These are phyloP conservation scores for Vidua macroura DNA, from an alignment of 2,113 vertebrate species.

Conservation along the genomic window DNA sequence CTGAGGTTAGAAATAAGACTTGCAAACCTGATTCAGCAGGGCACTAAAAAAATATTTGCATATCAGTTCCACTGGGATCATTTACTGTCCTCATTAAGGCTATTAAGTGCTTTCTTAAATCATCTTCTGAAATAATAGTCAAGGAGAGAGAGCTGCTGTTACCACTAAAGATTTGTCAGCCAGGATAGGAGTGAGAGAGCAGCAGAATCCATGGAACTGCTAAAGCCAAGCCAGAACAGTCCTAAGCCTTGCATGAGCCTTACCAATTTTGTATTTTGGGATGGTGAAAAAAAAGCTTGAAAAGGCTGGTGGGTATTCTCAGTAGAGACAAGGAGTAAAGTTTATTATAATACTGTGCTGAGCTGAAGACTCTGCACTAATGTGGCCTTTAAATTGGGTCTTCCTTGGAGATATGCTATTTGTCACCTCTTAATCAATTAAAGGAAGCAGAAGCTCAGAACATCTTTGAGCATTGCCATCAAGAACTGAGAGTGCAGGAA, in stretches of 20 bases:
- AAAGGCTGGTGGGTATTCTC: neutral
- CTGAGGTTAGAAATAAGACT: neutral
- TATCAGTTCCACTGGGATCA: neutral
- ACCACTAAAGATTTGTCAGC: neutral
- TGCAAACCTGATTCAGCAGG: neutral
- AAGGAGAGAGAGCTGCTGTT: neutral
- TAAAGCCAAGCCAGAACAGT: neutral
- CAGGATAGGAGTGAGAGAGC: neutral
- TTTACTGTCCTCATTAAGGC: conserved; percentile 11
- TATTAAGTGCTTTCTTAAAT: conserved; percentile 13
- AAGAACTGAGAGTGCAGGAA: neutral
- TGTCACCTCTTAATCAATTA: neutral
- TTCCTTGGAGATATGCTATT: neutral
- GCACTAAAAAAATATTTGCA: neutral
- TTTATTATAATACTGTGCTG: neutral
- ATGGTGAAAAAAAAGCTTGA: neutral
- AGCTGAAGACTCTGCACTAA: neutral
- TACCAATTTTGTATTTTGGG: neutral
- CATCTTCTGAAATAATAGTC: neutral
- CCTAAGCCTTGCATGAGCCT: neutral
- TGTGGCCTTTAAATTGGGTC: neutral
- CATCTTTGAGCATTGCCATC: neutral
- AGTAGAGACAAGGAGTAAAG: neutral
- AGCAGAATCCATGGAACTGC: neutral
- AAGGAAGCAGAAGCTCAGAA: neutral